Evolutionary conservation across 1,140 invertebrate genomes (phyloP), one percentile per base, ranked within the genome.

Genomic region (Cyrtorhinus lividipennis): DNA sequence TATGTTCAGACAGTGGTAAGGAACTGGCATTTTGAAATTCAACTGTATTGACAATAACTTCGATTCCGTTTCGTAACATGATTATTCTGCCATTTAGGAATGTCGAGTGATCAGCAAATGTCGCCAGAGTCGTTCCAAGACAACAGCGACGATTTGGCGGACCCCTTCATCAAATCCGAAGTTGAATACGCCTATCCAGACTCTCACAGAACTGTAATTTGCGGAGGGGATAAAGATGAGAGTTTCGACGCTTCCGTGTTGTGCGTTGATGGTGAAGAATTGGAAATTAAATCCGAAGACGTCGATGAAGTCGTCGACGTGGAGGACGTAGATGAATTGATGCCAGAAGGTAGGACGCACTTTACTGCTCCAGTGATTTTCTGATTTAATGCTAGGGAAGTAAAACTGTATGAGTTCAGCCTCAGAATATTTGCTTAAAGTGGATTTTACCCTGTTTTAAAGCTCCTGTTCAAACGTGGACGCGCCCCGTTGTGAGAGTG

Each of bases 1-100:
- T 66, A 8, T 66, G 65, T 38, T 69, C 68, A 10, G 68, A 69
- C 62, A 69, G 68, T 56, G 68, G 67, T 68, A 66, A 60, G 67
- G 13, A 38, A 5, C 30, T 38, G 5, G 5, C 15, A 38, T 8
- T 38, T 38, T 38, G 30, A n/a, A n/a, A n/a, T n/a, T n/a, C n/a
- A n/a, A n/a, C 30, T 25, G 44, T 62, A 46, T 38, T 20, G 38
- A 12, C 56, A 30, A 62, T n/a, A n/a, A n/a, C n/a, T n/a, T n/a
- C n/a, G n/a, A n/a, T n/a, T n/a, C n/a, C n/a, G n/a, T n/a, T n/a
- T n/a, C n/a, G n/a, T n/a, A n/a, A n/a, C n/a, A n/a, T n/a, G n/a
- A n/a, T n/a, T 15, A 38, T 38, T 15, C 15, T 38, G 15, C 5
- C 30, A 38, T 38, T 62, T n/a, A 68, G 67, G 67, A 20, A 22